Percentiles rank a stretch among this genome's conserved stretches.
Conservation (phyloP, 2,888 invertebrate genomes). For the Timandra comae region DNA sequence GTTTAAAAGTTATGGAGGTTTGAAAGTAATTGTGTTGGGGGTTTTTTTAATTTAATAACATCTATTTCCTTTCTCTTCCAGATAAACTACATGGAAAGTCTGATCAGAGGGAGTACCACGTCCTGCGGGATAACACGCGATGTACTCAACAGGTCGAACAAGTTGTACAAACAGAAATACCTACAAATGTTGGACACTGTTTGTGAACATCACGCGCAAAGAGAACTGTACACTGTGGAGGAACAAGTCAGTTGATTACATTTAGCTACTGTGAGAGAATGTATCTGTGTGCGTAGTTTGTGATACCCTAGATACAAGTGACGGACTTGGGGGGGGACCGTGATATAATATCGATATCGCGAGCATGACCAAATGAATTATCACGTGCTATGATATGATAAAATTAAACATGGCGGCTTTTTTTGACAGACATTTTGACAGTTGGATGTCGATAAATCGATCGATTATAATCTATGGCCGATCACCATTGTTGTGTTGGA, state of each 20-base stretch:
- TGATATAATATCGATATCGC: too few species aligned
- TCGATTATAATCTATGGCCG: too few species aligned
- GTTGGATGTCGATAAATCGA: too few species aligned
- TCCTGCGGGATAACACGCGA: slow-evolving; percentile 22
- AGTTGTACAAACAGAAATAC: slow-evolving; percentile 20
- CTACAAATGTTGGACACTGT: slow-evolving; percentile 22
- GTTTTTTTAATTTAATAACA: neutral
- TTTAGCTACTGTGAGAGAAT: too few species aligned
- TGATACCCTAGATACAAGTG: too few species aligned
- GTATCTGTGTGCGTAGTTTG: too few species aligned
- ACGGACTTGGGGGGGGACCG: too few species aligned
- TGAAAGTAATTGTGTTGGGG: neutral
- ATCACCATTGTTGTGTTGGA: too few species aligned
- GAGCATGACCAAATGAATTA: too few species aligned
- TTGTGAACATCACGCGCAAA: slow-evolving; percentile 15
- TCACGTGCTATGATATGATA: too few species aligned
- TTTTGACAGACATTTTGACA: too few species aligned
- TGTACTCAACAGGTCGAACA: slow-evolving; percentile 8
- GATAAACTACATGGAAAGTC: slow-evolving; percentile 20
- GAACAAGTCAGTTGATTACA: slow-evolving; percentile 32
- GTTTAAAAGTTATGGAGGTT: too few species aligned
- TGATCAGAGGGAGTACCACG: slow-evolving; percentile 22
- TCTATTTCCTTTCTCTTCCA: slow-evolving; percentile 14
- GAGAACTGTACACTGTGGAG: slow-evolving; percentile 25
- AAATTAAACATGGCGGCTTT: neutral